Evolutionary conservation across 2,797 vertebrate genomes (phyloP), one percentile per base, ranked within the genome.

Genomic region (Diglossa cyanea): DNA sequence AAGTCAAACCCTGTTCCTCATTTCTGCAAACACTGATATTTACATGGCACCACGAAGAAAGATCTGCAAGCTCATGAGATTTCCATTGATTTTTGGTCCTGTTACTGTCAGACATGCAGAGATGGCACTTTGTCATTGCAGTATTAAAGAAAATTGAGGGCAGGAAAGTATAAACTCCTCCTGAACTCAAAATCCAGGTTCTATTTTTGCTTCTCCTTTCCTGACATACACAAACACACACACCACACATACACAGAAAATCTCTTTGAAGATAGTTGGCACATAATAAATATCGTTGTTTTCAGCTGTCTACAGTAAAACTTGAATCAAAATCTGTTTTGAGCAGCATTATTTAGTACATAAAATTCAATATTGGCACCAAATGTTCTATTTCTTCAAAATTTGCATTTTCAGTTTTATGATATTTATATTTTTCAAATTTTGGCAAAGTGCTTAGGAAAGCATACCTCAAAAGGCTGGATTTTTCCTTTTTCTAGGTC

Each of bases 321-420:
- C 14, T 26, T 44, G 17, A 71, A 71, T 53, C 17, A 71, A 71
- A 71, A n/a, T 21, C 66, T 37, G n/a, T 11, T 70, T 37, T 44
- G n/a, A 44, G 11, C 11, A 14, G 42, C 17, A 26, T 26, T 37
- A 53, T 53, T 37, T 26, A 26, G 17, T 11, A 23, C 26, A 14
- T 26, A 4, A 1, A 81, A 10, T 26, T 45, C 66, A 37, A 17
- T 26, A 90, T 66, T 88, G 65, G 54, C 20, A 87, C 63, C 90
- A 94, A 91, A 87, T 91, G 78, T 74, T 96, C 44, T 61, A 9
- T 62, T 95, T 80, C 54, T 88, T 82, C 60, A 90, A 72, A 57
- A 83, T 83, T 62, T 88, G 31, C 58, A 66, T 91, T 90, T 93
- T 80, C 45, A 23, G 23, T 55, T 91, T 58, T 71, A 33, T 71